phyloP scores from a whole-genome alignment of 2,888 invertebrate species.

The Drosophila rellima region DNA sequence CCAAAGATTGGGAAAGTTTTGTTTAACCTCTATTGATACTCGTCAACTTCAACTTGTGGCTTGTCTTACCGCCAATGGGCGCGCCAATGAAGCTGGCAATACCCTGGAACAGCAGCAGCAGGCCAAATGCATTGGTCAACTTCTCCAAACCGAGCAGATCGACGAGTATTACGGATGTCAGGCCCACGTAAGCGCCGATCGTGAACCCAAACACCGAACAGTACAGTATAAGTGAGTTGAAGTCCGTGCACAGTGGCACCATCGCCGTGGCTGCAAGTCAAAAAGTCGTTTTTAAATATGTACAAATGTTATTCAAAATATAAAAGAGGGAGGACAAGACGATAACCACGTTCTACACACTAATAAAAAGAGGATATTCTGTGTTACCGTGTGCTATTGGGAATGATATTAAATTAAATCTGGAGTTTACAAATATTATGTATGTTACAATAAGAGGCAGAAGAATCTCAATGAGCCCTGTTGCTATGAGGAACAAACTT shows the following conservation, averaged over 20 bases:
- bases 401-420: neutral
- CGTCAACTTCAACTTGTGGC: neutral
- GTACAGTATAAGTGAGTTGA: conserved; percentile 91
- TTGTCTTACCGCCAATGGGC: conserved; percentile 94
- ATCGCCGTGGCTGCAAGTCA: conserved; percentile 90
- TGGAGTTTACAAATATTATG: no score
- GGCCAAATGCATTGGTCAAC: conserved; percentile 97
- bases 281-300: neutral
- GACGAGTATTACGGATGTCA: conserved; percentile 97
- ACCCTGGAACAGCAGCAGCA: conserved; percentile 96
- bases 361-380: no score
- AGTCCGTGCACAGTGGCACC: conserved; percentile 91
- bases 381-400: neutral
- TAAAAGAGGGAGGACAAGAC: no score
- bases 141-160: conserved; percentile 97
- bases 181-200: conserved; percentile 97
- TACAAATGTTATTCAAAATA: neutral
- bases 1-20: neutral
- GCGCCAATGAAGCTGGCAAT: conserved; percentile 96
- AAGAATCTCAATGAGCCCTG: no score
- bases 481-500: no score
- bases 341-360: no score
- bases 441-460: no score
- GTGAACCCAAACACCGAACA: conserved; percentile 94
- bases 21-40: neutral